A percentile compares a stretch with the other conserved stretches of the same genome.
These are phyloP conservation scores for Oreonectes daqikongensis DNA, from an alignment of 2,797 vertebrate genomes.

Conservation along the genomic window DNA sequence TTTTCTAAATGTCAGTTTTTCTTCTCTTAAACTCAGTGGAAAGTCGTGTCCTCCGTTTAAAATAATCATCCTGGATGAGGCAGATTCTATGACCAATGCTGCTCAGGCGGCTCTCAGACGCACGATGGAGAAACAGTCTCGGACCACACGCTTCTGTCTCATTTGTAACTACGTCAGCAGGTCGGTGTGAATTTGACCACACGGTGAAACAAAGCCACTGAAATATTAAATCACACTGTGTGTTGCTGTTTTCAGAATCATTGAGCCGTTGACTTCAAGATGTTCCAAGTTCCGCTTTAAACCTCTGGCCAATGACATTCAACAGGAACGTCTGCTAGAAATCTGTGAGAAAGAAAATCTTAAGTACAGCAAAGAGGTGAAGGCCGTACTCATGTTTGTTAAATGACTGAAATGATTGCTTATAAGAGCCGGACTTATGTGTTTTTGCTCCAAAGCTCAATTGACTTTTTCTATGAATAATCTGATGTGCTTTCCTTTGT, in stretches of 20 bases:
- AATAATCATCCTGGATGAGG: conserved; percentile 97
- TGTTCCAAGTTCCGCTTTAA: conserved; percentile 99
- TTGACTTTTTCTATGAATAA: no score
- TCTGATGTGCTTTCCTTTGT: no score
- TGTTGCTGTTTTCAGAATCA: conserved; percentile 81
- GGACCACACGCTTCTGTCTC: conserved; percentile 96
- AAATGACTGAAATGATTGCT: no score
- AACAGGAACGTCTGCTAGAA: conserved; percentile 84
- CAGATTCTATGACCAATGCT: conserved; percentile 94
- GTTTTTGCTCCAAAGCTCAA: no score
- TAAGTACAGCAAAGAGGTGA: conserved; percentile 81
- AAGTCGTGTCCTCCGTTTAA: conserved; percentile 97
- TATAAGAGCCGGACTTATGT: no score
- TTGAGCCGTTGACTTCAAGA: conserved; percentile 95
- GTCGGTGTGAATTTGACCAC: conserved; percentile 66
- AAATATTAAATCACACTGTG: background rate
- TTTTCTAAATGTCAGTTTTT: background rate
- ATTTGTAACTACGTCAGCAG: conserved; percentile 98
- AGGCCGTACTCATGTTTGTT: no score
- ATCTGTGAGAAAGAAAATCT: conserved; percentile 91
- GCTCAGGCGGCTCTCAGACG: conserved; percentile 95
- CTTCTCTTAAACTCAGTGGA: conserved; percentile 73
- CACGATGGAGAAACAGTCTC: conserved; percentile 98
- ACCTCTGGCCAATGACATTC: conserved; percentile 87
- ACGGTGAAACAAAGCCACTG: background rate